phyloP scores from a whole-genome alignment of 2,113 vertebrate genomes.

The Xiphias gladius region DNA sequence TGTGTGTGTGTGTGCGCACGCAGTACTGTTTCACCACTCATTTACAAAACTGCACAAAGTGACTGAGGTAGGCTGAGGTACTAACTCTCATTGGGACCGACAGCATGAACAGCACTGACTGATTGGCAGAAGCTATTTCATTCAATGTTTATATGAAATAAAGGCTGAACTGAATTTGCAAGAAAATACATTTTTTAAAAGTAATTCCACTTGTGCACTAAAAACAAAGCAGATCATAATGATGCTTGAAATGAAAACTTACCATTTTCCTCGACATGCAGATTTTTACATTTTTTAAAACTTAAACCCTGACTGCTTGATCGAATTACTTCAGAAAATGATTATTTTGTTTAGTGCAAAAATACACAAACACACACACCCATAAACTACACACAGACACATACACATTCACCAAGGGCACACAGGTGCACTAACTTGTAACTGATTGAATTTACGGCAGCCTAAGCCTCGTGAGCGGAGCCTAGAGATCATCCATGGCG shows the following conservation, averaged over 20 bases:
- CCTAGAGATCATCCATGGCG: conserved; percentile 74
- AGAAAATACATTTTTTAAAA: conserved; percentile 5
- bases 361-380: conserved; percentile 1
- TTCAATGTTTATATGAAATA: background rate
- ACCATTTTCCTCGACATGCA: conserved; percentile 27
- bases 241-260: conserved; percentile 17
- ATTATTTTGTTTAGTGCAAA: conserved; percentile 34
- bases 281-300: conserved; percentile 21
- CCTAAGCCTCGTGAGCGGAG: conserved; percentile 70
- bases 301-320: background rate
- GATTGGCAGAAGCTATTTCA: background rate
- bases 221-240: conserved; percentile 9
- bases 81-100: background rate
- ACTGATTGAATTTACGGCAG: conserved; percentile 76
- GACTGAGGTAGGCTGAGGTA: background rate
- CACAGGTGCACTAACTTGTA: conserved; percentile 70
- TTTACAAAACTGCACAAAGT: conserved; percentile 5
- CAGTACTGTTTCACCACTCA: background rate
- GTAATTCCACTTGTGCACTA: background rate
- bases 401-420: conserved; percentile 55
- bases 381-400: conserved; percentile 34
- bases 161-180: background rate
- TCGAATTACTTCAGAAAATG: conserved; percentile 44
- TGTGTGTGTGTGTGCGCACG: background rate
- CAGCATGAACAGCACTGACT: background rate